A percentile compares a stretch with the other conserved stretches of the same genome.
Conservation (phyloP, 1,140 invertebrate species). For the Drosophila trapezifrons region DNA sequence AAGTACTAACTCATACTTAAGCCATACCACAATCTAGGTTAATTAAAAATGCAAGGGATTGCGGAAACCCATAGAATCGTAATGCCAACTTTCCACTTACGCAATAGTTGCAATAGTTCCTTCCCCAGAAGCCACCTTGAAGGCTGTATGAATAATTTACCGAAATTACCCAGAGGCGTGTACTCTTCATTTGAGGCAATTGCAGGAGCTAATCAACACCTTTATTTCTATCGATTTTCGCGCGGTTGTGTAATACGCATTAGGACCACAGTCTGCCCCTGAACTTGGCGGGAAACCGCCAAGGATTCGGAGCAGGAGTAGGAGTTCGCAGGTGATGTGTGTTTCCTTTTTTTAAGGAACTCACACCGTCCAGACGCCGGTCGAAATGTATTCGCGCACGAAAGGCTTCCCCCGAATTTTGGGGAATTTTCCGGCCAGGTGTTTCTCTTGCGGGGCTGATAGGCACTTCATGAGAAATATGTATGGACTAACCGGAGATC, state of each 20-base stretch:
- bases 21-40: background rate
- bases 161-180: conserved; percentile 26
- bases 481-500: conserved; percentile 19
- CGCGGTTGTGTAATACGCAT: conserved; percentile 59
- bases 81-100: conserved; percentile 14
- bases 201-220: conserved; percentile 47
- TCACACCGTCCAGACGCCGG: conserved; percentile 36
- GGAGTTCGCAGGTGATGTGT: conserved; percentile 11
- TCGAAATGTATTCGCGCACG: conserved; percentile 53
- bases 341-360: conserved; percentile 8
- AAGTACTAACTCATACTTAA: no score
- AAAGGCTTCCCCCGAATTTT: conserved; percentile 29
- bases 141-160: conserved; percentile 46
- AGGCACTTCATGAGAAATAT: conserved; percentile 7
- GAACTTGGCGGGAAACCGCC: conserved; percentile 54
- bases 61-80: background rate
- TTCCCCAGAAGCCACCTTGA: conserved; percentile 1
- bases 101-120: conserved; percentile 14
- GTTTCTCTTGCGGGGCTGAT: background rate
- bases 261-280: conserved; percentile 52
- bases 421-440: conserved; percentile 7
- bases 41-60: background rate
- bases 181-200: conserved; percentile 23
- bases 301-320: background rate
- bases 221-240: conserved; percentile 66